Base-by-base conservation (phyloP, 92 coral and sea anemone genomes). In the Epizoanthus stellaris region DNA sequence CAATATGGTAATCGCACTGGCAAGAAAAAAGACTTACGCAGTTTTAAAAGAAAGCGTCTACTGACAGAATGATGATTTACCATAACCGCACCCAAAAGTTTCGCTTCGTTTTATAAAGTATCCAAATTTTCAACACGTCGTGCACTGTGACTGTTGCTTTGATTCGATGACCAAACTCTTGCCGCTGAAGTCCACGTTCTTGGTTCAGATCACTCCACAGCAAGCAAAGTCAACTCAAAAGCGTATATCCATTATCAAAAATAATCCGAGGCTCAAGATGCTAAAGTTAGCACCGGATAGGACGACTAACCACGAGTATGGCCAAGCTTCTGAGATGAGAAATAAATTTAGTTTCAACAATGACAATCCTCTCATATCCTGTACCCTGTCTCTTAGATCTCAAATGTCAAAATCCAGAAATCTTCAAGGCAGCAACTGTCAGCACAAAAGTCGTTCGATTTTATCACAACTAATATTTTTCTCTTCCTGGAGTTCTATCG, bases 311-410 rank as follows among this genome's bases (percentile, higher is more conserved):
- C 94, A 92, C 56, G 98, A 91, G 60, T 77, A 86, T 19, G 92
- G 93, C 98, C 98, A 94, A 65, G 85, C 81, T 70, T 94, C 95
- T 20, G 92, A 85, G 64, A 94, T 92, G 74, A 94, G 92, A 87
- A 92, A 94, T 63, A 94, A 79, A 93, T 94, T 94, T 49, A 94
- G 73, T 65, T 89, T 91, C 42, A 94, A 80, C 54, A 94, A 73
- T 15, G 92, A 80, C 54, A 94, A 73, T 15, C 47, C 57, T 83
- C 90, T 85, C 85, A 94, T 91, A 30, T 62, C 76, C 25, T 12
- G 13, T 34, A 47, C 70, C 70, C 49, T 67, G 52, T 80, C n/a
- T 63, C 58, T 38, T 20, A n/a, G 40, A 21, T 43, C 52, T 47
- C 59, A 72, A 72, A 72, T 49, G 77, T 72, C 77, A 72, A 72